phyloP scores from a whole-genome alignment of 2,113 vertebrate genomes.

The Eupsittula cactorum region DNA sequence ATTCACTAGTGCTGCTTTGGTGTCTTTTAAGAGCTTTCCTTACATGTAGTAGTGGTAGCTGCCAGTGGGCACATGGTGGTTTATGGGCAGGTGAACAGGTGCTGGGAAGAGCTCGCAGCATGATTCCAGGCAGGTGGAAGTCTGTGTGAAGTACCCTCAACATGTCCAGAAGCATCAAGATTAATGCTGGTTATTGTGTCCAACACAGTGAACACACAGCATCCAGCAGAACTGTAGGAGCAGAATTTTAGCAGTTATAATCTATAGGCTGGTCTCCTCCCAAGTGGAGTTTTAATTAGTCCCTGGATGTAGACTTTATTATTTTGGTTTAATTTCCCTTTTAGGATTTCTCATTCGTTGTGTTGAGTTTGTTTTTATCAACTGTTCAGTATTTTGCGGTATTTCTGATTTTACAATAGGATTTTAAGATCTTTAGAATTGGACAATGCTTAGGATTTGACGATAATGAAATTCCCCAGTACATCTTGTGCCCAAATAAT shows the following conservation, averaged over 20 bases:
- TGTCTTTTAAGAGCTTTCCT: neutral
- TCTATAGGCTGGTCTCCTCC: neutral
- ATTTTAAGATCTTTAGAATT: neutral
- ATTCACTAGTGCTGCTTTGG: neutral
- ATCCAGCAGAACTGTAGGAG: neutral
- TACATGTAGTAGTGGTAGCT: neutral
- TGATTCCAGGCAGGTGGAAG: neutral
- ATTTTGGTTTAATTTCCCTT: neutral
- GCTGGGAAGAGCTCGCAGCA: neutral
- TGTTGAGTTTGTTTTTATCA: neutral
- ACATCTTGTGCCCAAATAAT: rapidly evolving
- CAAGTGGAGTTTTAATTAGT: neutral
- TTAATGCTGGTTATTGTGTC: neutral
- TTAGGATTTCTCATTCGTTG: neutral
- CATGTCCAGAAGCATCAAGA: neutral
- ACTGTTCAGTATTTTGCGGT: neutral
- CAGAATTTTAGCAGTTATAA: neutral
- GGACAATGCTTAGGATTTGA: neutral
- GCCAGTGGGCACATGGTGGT: neutral
- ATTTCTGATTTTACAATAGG: neutral
- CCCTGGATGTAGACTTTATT: neutral
- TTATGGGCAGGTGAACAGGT: neutral
- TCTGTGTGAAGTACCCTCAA: neutral
- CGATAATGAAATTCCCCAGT: neutral
- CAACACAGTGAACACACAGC: neutral